Conservation (phyloP, 2,888 invertebrate genomes). For the Dione juno region DNA sequence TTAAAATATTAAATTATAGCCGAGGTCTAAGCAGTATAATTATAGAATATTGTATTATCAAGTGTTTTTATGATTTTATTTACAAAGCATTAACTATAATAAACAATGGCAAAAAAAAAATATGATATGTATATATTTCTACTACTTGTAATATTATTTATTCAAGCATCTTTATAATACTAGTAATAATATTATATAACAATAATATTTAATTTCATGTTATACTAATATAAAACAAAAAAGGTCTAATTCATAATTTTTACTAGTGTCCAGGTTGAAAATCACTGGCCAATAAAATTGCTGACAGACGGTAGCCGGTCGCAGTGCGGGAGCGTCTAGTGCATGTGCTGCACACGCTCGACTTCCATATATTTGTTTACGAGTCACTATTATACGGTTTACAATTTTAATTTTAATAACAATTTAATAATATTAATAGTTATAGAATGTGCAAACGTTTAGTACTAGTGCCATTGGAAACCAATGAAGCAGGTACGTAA, state of each 20-base stretch:
- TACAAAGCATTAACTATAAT: no score
- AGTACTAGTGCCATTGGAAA: slow-evolving; percentile 65
- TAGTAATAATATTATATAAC: not conserved
- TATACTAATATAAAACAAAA: not conserved
- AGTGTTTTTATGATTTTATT: no score
- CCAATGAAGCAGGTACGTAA: slow-evolving; percentile 63
- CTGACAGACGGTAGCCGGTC: slow-evolving; percentile 37
- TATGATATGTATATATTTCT: no score
- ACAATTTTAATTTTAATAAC: slow-evolving; percentile 10
- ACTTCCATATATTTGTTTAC: slow-evolving; percentile 19
- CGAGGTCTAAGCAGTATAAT: no score
- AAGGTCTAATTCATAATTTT: not conserved
- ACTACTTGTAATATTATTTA: no score
- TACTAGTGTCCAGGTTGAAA: slow-evolving; percentile 33
- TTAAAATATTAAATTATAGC: no score
- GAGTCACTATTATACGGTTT: not conserved
- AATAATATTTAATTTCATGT: not conserved
- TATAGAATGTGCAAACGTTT: slow-evolving; percentile 68
- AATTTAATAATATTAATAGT: not conserved
- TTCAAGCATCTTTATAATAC: no score
- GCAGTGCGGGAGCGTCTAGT: slow-evolving; percentile 41
- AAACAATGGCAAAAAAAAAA: no score
- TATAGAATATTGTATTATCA: no score
- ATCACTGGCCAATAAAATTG: slow-evolving; percentile 39
- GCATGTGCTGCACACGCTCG: slow-evolving; percentile 38